Percentiles rank a stretch among this genome's conserved stretches.
phyloP scores from a whole-genome alignment of 2,797 vertebrate genomes.

The Dermochelys coriacea region DNA sequence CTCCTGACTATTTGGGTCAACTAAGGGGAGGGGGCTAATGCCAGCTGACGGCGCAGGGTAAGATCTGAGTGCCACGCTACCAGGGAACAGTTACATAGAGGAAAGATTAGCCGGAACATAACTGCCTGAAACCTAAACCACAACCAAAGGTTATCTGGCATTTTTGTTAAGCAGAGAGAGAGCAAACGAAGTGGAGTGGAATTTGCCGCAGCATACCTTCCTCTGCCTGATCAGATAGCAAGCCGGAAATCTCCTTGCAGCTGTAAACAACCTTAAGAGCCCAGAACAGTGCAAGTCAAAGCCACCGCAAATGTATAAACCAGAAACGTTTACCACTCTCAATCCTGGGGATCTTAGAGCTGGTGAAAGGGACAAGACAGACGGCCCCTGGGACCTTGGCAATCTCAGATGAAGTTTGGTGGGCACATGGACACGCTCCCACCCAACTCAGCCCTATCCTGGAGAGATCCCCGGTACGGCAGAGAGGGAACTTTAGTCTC shows the following conservation, averaged over 20 bases:
- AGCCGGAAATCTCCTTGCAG: background rate
- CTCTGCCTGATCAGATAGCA: background rate
- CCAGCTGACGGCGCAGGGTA: background rate
- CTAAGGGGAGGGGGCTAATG: background rate
- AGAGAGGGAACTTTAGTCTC: too few species aligned
- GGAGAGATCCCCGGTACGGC: background rate
- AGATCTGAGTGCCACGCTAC: background rate
- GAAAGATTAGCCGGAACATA: background rate
- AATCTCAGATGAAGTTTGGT: too few species aligned
- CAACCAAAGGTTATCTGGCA: background rate
- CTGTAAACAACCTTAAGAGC: background rate
- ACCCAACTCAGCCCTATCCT: background rate
- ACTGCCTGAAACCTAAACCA: background rate
- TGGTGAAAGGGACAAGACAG: background rate
- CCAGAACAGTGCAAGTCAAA: background rate
- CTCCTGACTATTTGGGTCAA: background rate
- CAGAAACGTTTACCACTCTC: background rate
- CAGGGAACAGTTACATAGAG: background rate
- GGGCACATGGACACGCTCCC: too few species aligned
- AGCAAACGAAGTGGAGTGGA: background rate
- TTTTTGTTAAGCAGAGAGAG: background rate
- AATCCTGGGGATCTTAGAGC: background rate
- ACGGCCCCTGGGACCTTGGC: too few species aligned
- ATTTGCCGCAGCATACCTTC: background rate
- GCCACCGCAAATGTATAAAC: background rate